These are phyloP conservation scores for Rhagophthalmus giganteus DNA, from an alignment of 2,888 invertebrate genomes.

Conservation along the genomic window DNA sequence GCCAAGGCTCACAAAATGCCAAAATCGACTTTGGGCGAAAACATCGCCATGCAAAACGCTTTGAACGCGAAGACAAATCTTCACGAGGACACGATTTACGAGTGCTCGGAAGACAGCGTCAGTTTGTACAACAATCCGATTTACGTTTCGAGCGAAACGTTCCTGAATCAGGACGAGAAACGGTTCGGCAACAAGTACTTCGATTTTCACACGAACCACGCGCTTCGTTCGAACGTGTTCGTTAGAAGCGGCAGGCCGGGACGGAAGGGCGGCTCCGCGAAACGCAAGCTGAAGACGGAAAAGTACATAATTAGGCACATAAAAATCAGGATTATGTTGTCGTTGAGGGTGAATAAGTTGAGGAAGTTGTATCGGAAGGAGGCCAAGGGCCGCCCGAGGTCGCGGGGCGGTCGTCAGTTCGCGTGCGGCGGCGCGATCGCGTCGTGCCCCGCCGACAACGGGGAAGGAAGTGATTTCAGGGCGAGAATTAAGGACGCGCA, in stretches of 20 bases:
- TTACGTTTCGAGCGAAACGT: constrained; percentile 39
- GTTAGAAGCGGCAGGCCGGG: not conserved
- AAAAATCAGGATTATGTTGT: constrained; percentile 68
- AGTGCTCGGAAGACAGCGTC: constrained; percentile 52
- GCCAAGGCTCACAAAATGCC: not conserved
- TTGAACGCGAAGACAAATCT: constrained; percentile 49
- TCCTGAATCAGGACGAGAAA: constrained; percentile 14
- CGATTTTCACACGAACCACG: constrained; percentile 30
- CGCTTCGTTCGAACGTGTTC: constrained; percentile 16
- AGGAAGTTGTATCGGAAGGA: constrained; percentile 52
- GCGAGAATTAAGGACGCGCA: constrained; percentile 43
- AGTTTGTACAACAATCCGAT: constrained; percentile 53
- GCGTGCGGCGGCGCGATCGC: not conserved
- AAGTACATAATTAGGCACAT: constrained; percentile 67
- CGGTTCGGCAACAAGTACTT: constrained; percentile 22
- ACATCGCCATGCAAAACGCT: constrained; percentile 46
- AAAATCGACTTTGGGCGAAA: constrained; percentile 29
- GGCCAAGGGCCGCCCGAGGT: constrained; percentile 19
- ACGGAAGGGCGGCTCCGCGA: constrained; percentile 6
- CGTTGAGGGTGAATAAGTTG: constrained; percentile 64
- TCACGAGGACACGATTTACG: constrained; percentile 53
- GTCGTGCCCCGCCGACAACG: constrained; percentile 7
- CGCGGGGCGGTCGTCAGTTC: not conserved
- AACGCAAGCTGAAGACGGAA: constrained; percentile 55
- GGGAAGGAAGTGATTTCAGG: constrained; percentile 25